Base-by-base conservation (phyloP, 2,797 vertebrate species). In the Ambastaia sidthimunki region DNA sequence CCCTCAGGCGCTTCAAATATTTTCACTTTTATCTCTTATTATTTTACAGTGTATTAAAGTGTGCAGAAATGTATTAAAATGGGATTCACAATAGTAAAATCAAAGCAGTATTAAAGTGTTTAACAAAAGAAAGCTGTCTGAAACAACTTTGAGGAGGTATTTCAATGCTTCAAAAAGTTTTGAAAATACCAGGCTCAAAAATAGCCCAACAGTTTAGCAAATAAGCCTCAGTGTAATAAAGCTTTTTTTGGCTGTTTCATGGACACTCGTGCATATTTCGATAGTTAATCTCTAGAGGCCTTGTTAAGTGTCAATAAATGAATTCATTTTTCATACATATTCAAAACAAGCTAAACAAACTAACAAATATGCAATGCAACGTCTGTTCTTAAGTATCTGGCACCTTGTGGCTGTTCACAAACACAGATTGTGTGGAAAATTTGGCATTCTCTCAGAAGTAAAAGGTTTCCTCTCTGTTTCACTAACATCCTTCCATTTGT, bases 1-100 rank as follows among this genome's bases (percentile, higher is more conserved):
- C 57, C 74, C 74, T 31, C 16, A 16, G 34, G 62, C 48, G 12
- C 48, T 76, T 68, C 21, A 76, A 68, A 28, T 57, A 37, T 67
- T 44, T 59, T 19, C 19, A 47, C 16, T 55, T 76, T 44, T 13
- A 54, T 68, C 16, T 57, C 54, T 67, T 57, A 67, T 44, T 11
- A 0, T 76, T 76, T 76, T 5, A 37, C 34, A 37, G 4, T 37
- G 34, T n/a, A n/a, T n/a, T n/a, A n/a, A n/a, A 7, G 34, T 37
- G 34, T 37, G 1, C 34, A 37, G 34, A 37, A 37, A 37, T 6
- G 34, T 37, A 37, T 37, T 37, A 25, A 15, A 55, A 12, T 41
- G 9, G 19, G 55, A 57, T 47, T 57, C 4, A 7, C 16, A 68
- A 37, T 12, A 21, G 52, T 4, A 16, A 59, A 57, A 76, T 55